These are phyloP conservation scores for Nanger granti DNA, from an alignment of 2,113 vertebrate genomes.

Conservation along the genomic window DNA sequence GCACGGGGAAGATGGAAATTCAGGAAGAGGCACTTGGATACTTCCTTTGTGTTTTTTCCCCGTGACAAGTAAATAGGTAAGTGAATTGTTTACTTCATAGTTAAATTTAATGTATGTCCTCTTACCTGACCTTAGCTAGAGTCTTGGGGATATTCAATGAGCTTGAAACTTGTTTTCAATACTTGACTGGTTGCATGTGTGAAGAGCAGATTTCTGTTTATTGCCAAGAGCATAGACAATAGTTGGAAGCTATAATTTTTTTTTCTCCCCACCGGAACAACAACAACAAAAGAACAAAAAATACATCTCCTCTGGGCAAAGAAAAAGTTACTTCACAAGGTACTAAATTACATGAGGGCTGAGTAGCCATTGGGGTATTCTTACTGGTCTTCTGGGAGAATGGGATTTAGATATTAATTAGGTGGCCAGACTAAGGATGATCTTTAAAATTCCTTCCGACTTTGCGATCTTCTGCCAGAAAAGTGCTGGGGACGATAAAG, in stretches of 20 bases:
- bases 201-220: background rate
- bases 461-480: slow-evolving; percentile 16
- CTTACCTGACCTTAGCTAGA: background rate
- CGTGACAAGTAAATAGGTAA: background rate
- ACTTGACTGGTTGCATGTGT: background rate
- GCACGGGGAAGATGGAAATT: slow-evolving; percentile 18
- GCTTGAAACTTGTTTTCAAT: background rate
- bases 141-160: background rate
- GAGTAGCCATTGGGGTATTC: background rate
- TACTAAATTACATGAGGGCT: background rate
- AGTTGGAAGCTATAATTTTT: background rate
- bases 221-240: background rate
- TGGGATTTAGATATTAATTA: background rate
- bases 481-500: background rate
- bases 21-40: slow-evolving; percentile 20
- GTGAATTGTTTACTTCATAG: background rate
- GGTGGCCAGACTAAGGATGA: background rate
- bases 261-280: background rate
- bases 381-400: background rate
- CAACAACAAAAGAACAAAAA: background rate
- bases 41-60: slow-evolving; percentile 39
- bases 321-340: background rate
- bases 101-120: background rate
- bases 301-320: background rate
- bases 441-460: slow-evolving; percentile 5